Evolutionary conservation across 2,797 vertebrate genomes (phyloP).

Genomic region (Sebastiscus tertius): DNA sequence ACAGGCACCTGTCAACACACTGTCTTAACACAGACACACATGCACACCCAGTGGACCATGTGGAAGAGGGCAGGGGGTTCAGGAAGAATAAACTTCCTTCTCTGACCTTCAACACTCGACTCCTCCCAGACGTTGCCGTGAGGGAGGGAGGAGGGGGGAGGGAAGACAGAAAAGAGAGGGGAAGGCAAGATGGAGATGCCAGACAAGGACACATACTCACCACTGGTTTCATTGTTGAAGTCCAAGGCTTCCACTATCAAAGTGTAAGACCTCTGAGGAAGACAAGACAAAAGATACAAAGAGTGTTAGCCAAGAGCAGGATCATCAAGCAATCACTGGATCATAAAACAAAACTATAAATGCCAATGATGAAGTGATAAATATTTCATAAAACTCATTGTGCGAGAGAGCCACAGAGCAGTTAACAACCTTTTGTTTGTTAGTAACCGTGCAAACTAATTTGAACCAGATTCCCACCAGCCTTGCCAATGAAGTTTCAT

Average conservation of each 20-base stretch:
- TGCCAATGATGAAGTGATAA: background rate
- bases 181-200: constrained; percentile 41
- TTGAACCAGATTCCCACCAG: background rate
- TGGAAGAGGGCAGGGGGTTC: constrained; percentile 67
- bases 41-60: constrained; percentile 62
- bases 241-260: constrained; percentile 97
- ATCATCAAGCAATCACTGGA: background rate
- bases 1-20: constrained; percentile 80
- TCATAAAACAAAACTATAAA: constrained; percentile 3
- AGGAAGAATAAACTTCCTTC: constrained; percentile 76
- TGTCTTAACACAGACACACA: constrained; percentile 62
- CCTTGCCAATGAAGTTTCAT: constrained; percentile 11
- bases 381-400: background rate
- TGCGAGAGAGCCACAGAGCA: background rate
- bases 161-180: background rate
- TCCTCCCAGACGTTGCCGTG: constrained; percentile 50
- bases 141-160: background rate
- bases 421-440: background rate
- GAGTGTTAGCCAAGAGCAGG: constrained; percentile 57
- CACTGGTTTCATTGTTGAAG: constrained; percentile 91
- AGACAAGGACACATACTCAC: constrained; percentile 74
- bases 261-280: constrained; percentile 95
- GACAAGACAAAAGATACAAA: constrained; percentile 70
- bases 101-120: constrained; percentile 66
- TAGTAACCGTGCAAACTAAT: constrained; percentile 15